Conservation (phyloP, 1,140 invertebrate species). For the Sminthurides bifidus region DNA sequence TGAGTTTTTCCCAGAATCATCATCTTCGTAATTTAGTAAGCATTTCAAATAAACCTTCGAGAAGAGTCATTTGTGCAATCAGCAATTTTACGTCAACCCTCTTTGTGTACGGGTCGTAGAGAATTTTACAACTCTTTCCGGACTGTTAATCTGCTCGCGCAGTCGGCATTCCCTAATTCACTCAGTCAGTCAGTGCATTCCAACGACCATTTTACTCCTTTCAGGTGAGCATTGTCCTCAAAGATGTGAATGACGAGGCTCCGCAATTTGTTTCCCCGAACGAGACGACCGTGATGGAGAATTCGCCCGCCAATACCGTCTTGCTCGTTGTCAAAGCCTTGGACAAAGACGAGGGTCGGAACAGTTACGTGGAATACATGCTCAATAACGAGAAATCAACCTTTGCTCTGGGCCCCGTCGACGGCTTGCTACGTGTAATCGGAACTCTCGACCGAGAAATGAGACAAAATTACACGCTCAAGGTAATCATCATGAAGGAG, state of each 20-base stretch:
- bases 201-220: neutral
- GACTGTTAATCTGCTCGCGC: too few relatives aligned
- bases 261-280: constrained; percentile 78
- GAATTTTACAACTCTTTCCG: too few relatives aligned
- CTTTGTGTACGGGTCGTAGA: too few relatives aligned
- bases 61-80: too few relatives aligned
- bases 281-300: constrained; percentile 65
- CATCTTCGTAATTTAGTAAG: too few relatives aligned
- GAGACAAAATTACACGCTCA: constrained; percentile 63
- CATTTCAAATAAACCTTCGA: too few relatives aligned
- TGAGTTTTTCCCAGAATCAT: too few relatives aligned
- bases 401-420: constrained; percentile 74
- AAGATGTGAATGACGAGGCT: constrained; percentile 88
- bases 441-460: constrained; percentile 73
- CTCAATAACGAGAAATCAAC: constrained; percentile 44
- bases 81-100: too few relatives aligned
- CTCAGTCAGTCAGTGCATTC: too few relatives aligned
- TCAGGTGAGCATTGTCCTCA: constrained; percentile 71
- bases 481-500: constrained; percentile 44
- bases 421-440: constrained; percentile 70
- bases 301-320: constrained; percentile 75
- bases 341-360: constrained; percentile 84
- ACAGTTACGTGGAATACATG: constrained; percentile 82
- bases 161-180: too few relatives aligned
- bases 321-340: constrained; percentile 80